Base-by-base conservation (phyloP, 2,113 vertebrate genomes). In the Notarius quadriscutis region DNA sequence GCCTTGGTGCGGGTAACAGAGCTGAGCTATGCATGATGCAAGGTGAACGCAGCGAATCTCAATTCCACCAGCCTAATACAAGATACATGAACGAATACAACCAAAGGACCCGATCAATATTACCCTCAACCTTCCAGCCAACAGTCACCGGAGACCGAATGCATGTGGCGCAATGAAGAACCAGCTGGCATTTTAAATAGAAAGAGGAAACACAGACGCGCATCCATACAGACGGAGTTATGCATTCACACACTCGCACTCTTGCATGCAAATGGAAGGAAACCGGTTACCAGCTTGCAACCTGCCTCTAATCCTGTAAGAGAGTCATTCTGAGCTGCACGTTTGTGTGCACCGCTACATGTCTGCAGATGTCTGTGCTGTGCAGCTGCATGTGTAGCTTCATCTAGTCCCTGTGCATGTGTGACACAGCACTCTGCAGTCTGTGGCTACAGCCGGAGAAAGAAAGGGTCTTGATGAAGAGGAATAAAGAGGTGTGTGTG, bases 321-420 rank as follows among this genome's bases (percentile, higher is more conserved):
- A 69, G 88, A 84, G 87, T 89, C 91, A 86, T 88, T 92, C 85
- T 90, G 84, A 91, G 58, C 85, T 87, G 71, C 77, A 48, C 86
- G 86, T 87, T 83, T 88, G 86, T 14, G 81, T 87, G 90, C 92
- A 90, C 92, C 90, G 89, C 91, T 53, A 51, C 67, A 72, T 88
- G 83, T 63, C 87, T 91, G 79, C 83, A 92, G 87, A 72, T 48
- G 63, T 89, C 72, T 87, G 81, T 90, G 90, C 91, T 91, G 89
- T 91, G 93, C 93, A 94, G 92, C 93, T 91, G 91, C 91, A 82
- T 83, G 78, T 84, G 89, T 86, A 86, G 88, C 86, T 90, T 89
- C 88, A 88, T 85, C 87, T 86, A n/a, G 71, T 89, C 87, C 89
- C 84, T 53, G 78, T 89, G 53, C 41, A 7, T 50, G 78, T 48